Base-by-base conservation (phyloP, 2,888 invertebrate species). In the Blomia tropicalis region DNA sequence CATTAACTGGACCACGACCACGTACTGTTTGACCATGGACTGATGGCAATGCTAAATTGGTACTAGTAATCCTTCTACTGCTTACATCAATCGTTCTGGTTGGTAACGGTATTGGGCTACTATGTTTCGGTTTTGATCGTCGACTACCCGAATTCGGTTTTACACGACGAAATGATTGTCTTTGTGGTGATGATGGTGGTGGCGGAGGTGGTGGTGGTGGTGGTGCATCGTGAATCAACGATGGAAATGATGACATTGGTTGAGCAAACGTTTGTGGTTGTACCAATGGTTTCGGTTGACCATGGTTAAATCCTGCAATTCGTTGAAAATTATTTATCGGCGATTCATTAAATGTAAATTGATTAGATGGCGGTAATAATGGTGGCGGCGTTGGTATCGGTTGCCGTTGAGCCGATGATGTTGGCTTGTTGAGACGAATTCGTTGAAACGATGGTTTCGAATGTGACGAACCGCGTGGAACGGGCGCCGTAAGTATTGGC, bases 401-500 rank as follows among this genome's bases (percentile, higher is more conserved):
- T 5, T 58, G 23, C 14, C 19, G 54, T 5, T 23, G 14, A 25
- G 11, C 27, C 4, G 47, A 19, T 17, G 29, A 19, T 43, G 25
- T 22, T 3, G 56, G 56, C 25, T 56, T 56, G 29, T 27, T 62
- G 4, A 62, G 29, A 5, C 62, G 31, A n/a, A 62, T 62, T 2
- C 62, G 43, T 43, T 62, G 62, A 23, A 62, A 62, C 17, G 62
- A 62, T 22, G 62, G 62, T 27, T 29, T 56, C 1, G 31, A 30
- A n/a, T 30, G 11, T 14, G 14, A 2, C 14, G 56, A 32, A 14
- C 56, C 56, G 29, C 47, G 47, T 36, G 56, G 56, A 19, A 56
- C 56, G 11, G 56, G 56, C 29, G 56, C 56, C 31, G 36, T 31
- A 3, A 32, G 31, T 3, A 56, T 56, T 19, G 51, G 51, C 51